Evolutionary conservation across 2,113 vertebrate genomes (phyloP), one percentile per base, ranked within the genome.

Genomic region (Piprites chloris): DNA sequence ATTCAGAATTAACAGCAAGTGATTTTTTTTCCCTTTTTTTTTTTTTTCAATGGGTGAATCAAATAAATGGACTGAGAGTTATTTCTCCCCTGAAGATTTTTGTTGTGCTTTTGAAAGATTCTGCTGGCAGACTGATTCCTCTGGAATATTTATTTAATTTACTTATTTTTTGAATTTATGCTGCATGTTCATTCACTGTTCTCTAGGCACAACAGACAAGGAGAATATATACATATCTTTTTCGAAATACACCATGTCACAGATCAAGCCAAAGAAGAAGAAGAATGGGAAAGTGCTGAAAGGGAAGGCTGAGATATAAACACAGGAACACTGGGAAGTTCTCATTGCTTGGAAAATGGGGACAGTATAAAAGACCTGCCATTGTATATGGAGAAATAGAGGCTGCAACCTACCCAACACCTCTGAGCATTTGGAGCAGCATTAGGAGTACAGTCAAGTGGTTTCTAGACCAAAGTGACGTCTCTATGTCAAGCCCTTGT

Each of bases 111-210:
- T 68, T 67, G 73, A 75, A 93, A 87, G 69, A 78, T 66, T 85
- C 91, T 67, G 20, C 52, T 82, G 73, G 69, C 83, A 95, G 83
- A 86, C 47, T 93, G 85, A 94, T 84, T 87, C 37, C 86, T 46
- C 23, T 21, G 73, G 56, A 92, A 96, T 95, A 94, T 89, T 84
- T 85, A 87, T 76, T 95, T 94, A 81, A 95, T 94, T 96, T 90
- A 71, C 66, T 79, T 71, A 74, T 35, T 96, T 87, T 84, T 85
- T 9, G 66, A 89, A 95, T 91, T 96, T 93, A 92, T 86, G 41
- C 80, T 62, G 44, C 11, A 2, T 26, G 18, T 81, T 90, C 73
- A 33, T 86, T 94, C 26, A 6, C 49, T 72, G 5, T 78, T 90
- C 76, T 87, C 76, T 49, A 75, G 61, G 84, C 72, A 68, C 30